A percentile compares a stretch with the other conserved stretches of the same genome.
Conservation (phyloP, 2,888 invertebrate species). For the Volucella bombylans region DNA sequence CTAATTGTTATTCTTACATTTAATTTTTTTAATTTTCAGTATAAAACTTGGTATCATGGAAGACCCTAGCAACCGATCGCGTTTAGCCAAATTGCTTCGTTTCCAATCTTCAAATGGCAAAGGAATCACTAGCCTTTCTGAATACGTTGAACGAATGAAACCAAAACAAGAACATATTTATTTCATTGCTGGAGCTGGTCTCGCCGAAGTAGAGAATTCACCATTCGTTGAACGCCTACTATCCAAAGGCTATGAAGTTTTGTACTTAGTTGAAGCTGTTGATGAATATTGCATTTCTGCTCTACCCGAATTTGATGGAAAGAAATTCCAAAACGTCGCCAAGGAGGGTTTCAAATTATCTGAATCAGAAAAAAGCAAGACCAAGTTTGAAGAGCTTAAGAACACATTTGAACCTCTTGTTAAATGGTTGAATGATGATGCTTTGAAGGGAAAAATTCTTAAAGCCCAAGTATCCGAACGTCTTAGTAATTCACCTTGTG, state of each 20-base stretch:
- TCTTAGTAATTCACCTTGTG: constrained; percentile 95
- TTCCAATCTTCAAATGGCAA: constrained; percentile 91
- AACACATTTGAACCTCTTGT: constrained; percentile 93
- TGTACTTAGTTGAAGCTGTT: constrained; percentile 97
- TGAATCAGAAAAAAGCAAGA: constrained; percentile 88
- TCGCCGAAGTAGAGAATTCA: constrained; percentile 92
- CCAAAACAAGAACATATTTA: constrained; percentile 96
- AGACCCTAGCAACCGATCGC: constrained; percentile 97
- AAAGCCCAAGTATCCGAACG: constrained; percentile 94
- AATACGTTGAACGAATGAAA: constrained; percentile 98
- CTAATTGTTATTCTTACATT: not conserved
- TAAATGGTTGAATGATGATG: constrained; percentile 93
- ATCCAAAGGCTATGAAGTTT: constrained; percentile 96
- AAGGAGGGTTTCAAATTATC: constrained; percentile 97
- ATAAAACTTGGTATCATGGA: constrained; percentile 98
- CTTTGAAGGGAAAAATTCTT: constrained; percentile 89
- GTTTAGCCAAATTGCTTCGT: constrained; percentile 95
- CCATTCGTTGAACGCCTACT: constrained; percentile 98
- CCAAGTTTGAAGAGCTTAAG: constrained; percentile 89
- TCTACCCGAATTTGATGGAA: constrained; percentile 98
- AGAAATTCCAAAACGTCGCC: constrained; percentile 99
- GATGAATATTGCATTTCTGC: constrained; percentile 99
- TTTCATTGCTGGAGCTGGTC: constrained; percentile 95
- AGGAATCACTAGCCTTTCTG: constrained; percentile 88
- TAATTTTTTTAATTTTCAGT: constrained; percentile 81